A percentile compares a stretch with the other conserved stretches of the same genome.
Conservation (phyloP, 2,113 vertebrate species). For the Leucosticte australis region DNA sequence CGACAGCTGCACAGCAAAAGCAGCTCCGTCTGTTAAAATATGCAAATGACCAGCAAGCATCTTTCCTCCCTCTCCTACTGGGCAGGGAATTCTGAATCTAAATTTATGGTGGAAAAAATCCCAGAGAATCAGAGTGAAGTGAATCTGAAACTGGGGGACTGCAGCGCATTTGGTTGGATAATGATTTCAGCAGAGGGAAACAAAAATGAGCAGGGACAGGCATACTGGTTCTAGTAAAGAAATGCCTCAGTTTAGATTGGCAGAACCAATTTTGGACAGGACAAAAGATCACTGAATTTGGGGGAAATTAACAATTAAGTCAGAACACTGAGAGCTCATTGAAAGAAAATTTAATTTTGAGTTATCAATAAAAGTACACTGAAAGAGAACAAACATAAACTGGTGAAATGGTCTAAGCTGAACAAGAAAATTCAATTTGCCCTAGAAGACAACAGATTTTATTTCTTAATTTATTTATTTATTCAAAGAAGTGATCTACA, state of each 20-base stretch:
- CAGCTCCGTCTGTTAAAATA: constrained; percentile 65
- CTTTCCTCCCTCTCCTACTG: constrained; percentile 58
- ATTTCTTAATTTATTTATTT: background rate
- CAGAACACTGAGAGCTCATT: background rate
- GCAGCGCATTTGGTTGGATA: background rate
- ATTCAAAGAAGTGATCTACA: background rate
- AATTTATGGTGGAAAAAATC: constrained; percentile 38
- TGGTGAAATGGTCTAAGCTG: background rate
- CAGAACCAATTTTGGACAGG: background rate
- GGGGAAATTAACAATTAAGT: background rate
- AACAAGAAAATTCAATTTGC: background rate
- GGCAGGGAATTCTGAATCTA: constrained; percentile 64
- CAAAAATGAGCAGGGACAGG: background rate
- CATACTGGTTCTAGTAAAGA: background rate
- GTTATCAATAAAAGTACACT: background rate
- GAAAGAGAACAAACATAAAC: background rate
- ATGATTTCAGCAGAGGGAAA: background rate
- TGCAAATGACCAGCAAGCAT: constrained; percentile 51
- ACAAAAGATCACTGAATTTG: background rate
- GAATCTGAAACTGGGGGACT: background rate
- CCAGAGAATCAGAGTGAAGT: background rate
- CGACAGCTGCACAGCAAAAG: constrained; percentile 59
- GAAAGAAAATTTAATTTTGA: background rate
- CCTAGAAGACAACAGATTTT: background rate
- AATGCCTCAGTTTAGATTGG: background rate